These are phyloP conservation scores for Cynopterus sphinx DNA, from an alignment of 2,797 vertebrate genomes.

Conservation along the genomic window DNA sequence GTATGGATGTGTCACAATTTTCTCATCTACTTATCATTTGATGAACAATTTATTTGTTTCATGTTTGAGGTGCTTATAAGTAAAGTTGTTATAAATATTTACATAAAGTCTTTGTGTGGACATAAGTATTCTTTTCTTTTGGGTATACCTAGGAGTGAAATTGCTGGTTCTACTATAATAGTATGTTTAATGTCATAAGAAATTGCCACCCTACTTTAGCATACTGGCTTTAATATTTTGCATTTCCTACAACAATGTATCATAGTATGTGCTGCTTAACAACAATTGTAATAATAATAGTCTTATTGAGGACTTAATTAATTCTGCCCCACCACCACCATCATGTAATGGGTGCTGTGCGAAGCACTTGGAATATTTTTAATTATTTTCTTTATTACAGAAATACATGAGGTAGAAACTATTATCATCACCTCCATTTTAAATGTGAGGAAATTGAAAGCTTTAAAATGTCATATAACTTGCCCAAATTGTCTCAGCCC, in stretches of 20 bases:
- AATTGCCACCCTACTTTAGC: background rate
- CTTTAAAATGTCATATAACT: background rate
- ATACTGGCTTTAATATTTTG: background rate
- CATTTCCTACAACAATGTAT: background rate
- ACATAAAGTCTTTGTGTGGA: background rate
- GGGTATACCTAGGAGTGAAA: background rate
- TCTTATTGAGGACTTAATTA: background rate
- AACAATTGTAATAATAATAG: background rate
- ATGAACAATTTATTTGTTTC: background rate
- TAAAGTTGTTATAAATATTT: background rate
- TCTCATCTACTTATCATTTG: background rate
- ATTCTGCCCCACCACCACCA: background rate
- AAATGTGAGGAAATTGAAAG: background rate
- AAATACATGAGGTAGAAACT: background rate
- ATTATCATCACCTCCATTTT: background rate
- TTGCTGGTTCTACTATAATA: background rate
- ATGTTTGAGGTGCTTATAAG: background rate
- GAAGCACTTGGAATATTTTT: background rate
- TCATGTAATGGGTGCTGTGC: background rate
- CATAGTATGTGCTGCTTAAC: background rate
- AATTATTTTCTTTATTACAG: background rate
- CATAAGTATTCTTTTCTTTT: background rate
- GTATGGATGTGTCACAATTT: background rate
- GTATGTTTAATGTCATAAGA: background rate
- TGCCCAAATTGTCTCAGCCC: background rate